phyloP scores from a whole-genome alignment of 2,797 vertebrate genomes.

The Melanotaenia nigrans region DNA sequence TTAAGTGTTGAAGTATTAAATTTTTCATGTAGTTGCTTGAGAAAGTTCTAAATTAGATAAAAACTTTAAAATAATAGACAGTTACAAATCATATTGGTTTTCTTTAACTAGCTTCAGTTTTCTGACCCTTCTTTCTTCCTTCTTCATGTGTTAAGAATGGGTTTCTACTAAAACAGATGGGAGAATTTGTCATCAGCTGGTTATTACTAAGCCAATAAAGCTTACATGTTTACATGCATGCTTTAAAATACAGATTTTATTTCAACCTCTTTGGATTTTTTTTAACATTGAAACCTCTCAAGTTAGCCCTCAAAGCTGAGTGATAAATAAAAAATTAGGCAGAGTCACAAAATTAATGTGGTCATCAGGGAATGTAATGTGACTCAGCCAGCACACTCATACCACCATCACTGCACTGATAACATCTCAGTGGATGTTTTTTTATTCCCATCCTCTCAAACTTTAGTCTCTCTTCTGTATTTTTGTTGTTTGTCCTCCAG shows the following conservation, averaged over 20 bases:
- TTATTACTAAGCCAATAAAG: slow-evolving; percentile 42
- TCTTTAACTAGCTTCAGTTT: slow-evolving; percentile 46
- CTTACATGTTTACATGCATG: background rate
- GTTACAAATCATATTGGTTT: no score
- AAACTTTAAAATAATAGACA: background rate
- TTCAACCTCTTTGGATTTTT: slow-evolving; percentile 2
- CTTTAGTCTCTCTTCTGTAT: background rate
- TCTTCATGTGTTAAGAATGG: slow-evolving; percentile 35
- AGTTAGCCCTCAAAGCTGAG: slow-evolving; percentile 9
- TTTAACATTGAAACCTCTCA: background rate
- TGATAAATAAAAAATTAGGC: slow-evolving; percentile 8
- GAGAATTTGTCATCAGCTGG: slow-evolving; percentile 45
- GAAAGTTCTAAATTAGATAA: background rate
- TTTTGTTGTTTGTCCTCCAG: background rate
- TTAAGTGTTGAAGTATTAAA: background rate
- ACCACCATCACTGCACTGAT: slow-evolving; percentile 28
- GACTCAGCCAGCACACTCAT: slow-evolving; percentile 25
- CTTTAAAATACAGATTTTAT: slow-evolving; percentile 1
- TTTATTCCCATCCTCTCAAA: slow-evolving; percentile 36
- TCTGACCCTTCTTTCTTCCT: slow-evolving; percentile 41
- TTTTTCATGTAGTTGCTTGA: background rate
- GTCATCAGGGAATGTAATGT: slow-evolving; percentile 23
- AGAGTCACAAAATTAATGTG: slow-evolving; percentile 36
- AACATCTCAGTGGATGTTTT: slow-evolving; percentile 33
- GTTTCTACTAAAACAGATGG: slow-evolving; percentile 48